Evolutionary conservation across 2,797 vertebrate species (phyloP), one percentile per base, ranked within the genome.

Genomic region (Parauchenoglanis ngamensis): DNA sequence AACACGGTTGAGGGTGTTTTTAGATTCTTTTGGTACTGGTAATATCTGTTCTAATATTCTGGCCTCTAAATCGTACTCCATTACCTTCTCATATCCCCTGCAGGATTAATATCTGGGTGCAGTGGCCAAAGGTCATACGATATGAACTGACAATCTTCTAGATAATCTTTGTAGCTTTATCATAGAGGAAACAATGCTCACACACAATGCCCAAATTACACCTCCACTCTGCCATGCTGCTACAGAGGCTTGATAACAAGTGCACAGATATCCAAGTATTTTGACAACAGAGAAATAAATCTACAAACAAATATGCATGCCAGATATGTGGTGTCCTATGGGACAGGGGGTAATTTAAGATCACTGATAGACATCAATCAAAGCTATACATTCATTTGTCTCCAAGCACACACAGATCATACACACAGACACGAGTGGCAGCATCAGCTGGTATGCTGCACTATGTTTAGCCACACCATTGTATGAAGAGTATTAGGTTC

Each of bases 381-480:
- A 49, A 46, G 56, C 61, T 61, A 82, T 82, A 84, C 67, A 83
- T 89, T 72, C 11, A 52, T 75, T 10, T 7, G 52, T 25, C 72
- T 85, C 52, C 12, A 3, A 67, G 44, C 8, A 83, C 46, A 83
- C 80, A 68, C 63, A 67, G 21, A 67, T 65, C 28, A 63, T 68
- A 49, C 54, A 78, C 57, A 77, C 72, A 84, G 76, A 89, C 35
- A 52, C 19, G 86, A 92, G 57, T 88, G 90, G 80, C 92, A 93
- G 91, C 91, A 68, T 92, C 93, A 93, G 87, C 92, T 91, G 92
- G 85, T 76, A 77, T 77, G 83, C 88, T 84, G 85, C 88, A 92
- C 93, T 93, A 92, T 92, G 91, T 95, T 93, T 94, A 94, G 92
- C 90, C 54, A 61, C 86, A 44, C 88, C 79, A 89, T 89, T 89